These are phyloP conservation scores for Cataglyphis rosenhaueri DNA, from an alignment of 2,888 invertebrate genomes.

Conservation along the genomic window DNA sequence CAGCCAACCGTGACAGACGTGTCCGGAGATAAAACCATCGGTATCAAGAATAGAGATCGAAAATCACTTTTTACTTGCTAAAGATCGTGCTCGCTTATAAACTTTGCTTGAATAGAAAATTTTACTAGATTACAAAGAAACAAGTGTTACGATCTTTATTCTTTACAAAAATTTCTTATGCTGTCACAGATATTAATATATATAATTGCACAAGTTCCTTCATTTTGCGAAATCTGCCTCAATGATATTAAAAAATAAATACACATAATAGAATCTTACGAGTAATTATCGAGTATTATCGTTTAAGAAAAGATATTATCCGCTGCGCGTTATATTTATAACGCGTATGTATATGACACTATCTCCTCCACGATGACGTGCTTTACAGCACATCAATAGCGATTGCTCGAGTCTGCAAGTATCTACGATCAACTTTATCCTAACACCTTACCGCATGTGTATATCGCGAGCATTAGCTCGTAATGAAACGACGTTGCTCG, in stretches of 20 bases:
- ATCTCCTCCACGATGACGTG: background rate
- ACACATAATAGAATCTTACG: background rate
- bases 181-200: background rate
- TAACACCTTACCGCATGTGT: background rate
- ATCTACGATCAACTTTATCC: background rate
- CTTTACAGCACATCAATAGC: background rate
- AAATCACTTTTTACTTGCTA: constrained; percentile 35
- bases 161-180: background rate
- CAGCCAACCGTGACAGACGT: constrained; percentile 13
- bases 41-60: constrained; percentile 31
- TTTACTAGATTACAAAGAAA: background rate
- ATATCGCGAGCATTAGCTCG: constrained; percentile 4
- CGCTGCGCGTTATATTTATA: background rate
- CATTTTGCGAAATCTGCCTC: background rate
- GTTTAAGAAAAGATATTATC: background rate
- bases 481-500: background rate
- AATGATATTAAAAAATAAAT: background rate
- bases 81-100: background rate
- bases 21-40: constrained; percentile 24
- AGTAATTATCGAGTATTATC: background rate
- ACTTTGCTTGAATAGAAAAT: background rate
- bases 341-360: background rate
- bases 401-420: background rate
- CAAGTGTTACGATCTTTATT: background rate
- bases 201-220: background rate